Evolutionary conservation across 2,888 invertebrate species (phyloP).

Genomic region (Yponomeuta plumbellus): DNA sequence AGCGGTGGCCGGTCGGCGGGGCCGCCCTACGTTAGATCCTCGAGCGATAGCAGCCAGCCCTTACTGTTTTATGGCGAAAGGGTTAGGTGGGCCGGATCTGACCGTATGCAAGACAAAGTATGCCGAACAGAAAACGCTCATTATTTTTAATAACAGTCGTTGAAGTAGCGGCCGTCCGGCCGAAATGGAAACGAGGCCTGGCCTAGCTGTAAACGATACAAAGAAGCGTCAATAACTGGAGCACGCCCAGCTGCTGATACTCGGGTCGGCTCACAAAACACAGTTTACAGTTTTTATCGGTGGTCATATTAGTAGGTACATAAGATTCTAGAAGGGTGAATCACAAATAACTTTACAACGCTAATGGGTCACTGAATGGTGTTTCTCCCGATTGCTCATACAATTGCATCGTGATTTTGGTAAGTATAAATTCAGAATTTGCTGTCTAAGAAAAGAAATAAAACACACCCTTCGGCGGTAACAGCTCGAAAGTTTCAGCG

Average conservation of each 20-base stretch:
- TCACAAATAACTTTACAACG: too few relatives aligned
- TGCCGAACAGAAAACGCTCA: not conserved
- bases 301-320: too few relatives aligned
- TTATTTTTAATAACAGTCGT: constrained; percentile 6
- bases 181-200: not conserved
- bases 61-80: constrained; percentile 4
- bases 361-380: too few relatives aligned
- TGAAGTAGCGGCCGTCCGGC: not conserved
- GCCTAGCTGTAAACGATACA: constrained; percentile 11
- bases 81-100: constrained; percentile 1
- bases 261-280: not conserved
- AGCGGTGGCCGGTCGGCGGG: constrained; percentile 39
- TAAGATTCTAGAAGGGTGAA: too few relatives aligned
- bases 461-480: too few relatives aligned
- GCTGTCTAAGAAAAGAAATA: too few relatives aligned
- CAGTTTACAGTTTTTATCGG: not conserved
- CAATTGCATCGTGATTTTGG: too few relatives aligned
- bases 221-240: constrained; percentile 16
- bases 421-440: too few relatives aligned
- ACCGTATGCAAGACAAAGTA: constrained; percentile 5
- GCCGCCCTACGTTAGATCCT: constrained; percentile 34
- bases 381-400: too few relatives aligned
- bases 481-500: too few relatives aligned
- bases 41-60: constrained; percentile 32
- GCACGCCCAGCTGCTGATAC: constrained; percentile 6